phyloP scores from a whole-genome alignment of 2,797 vertebrate species.

The Pangasius krempfi region DNA sequence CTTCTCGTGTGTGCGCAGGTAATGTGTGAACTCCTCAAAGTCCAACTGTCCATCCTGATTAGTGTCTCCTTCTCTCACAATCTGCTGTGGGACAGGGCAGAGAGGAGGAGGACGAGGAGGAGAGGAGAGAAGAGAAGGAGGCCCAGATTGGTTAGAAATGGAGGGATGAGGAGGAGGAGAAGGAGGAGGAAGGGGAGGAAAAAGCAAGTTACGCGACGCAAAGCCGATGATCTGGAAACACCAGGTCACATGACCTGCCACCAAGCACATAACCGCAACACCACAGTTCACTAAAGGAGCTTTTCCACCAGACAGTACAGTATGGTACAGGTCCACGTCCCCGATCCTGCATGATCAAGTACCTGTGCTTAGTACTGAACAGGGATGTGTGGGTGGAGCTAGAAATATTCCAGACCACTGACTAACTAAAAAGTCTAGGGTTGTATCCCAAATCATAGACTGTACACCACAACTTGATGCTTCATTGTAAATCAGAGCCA shows the following conservation, averaged over 20 bases:
- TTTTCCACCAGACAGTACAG: background rate
- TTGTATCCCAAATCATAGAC: background rate
- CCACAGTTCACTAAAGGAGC: background rate
- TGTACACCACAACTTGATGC: background rate
- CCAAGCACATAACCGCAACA: background rate
- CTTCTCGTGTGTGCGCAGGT: conserved; percentile 82
- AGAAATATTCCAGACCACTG: background rate
- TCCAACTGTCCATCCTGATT: conserved; percentile 82
- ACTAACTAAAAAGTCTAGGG: background rate
- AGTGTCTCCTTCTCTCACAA: conserved; percentile 75
- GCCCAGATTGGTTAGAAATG: conserved; percentile 12
- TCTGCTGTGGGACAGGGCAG: conserved; percentile 67
- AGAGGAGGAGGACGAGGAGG: background rate
- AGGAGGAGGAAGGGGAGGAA: conserved; percentile 13
- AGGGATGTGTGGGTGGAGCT: background rate
- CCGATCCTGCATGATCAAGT: background rate
- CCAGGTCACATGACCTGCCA: conserved; percentile 3
- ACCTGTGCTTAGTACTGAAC: background rate
- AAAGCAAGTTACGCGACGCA: conserved; percentile 46
- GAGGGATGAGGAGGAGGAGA: conserved; percentile 11
- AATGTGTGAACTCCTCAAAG: conserved; percentile 84
- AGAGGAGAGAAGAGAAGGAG: conserved; percentile 6
- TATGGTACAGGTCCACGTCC: background rate
- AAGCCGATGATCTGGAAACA: conserved; percentile 6
- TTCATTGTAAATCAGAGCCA: background rate